Conservation (phyloP, 2,888 invertebrate genomes). For the Gryllus longicercus region DNA sequence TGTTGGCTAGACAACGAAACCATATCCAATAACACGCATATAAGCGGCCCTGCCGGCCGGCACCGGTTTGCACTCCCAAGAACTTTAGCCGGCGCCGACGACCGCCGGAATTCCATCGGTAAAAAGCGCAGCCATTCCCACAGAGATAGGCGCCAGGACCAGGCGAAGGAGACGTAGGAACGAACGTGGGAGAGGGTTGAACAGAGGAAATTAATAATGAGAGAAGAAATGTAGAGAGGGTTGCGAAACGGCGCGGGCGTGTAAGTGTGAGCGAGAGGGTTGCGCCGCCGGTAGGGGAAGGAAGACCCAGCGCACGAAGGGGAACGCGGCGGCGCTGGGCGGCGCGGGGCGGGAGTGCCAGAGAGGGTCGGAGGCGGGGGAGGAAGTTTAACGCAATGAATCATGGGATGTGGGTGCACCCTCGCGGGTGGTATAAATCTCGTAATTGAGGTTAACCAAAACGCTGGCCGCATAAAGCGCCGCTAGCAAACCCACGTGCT, state of each 20-base stretch:
- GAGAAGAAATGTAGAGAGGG: background rate
- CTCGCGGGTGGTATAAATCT: conserved; percentile 34
- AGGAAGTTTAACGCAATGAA: conserved; percentile 10
- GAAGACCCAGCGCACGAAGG: background rate
- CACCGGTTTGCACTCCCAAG: background rate
- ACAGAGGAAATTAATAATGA: background rate
- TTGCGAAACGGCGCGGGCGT: background rate
- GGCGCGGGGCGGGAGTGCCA: background rate
- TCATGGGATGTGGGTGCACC: conserved; percentile 4
- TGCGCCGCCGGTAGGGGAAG: background rate
- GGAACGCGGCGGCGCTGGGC: background rate
- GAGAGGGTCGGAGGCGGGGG: background rate
- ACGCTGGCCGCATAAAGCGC: conserved; percentile 18
- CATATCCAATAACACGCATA: background rate
- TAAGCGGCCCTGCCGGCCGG: background rate
- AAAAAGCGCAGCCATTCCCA: background rate
- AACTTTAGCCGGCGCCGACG: background rate
- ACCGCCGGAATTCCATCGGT: background rate
- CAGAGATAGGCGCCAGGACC: background rate
- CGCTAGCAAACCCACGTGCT: conserved; percentile 11
- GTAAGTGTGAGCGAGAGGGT: background rate
- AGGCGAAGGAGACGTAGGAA: background rate
- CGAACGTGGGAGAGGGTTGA: background rate
- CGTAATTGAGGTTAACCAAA: conserved; percentile 35
- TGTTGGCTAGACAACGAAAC: background rate